Evolutionary conservation across 2,888 invertebrate species (phyloP), one percentile per base, ranked within the genome.

Genomic region (Herminia tarsipennalis): DNA sequence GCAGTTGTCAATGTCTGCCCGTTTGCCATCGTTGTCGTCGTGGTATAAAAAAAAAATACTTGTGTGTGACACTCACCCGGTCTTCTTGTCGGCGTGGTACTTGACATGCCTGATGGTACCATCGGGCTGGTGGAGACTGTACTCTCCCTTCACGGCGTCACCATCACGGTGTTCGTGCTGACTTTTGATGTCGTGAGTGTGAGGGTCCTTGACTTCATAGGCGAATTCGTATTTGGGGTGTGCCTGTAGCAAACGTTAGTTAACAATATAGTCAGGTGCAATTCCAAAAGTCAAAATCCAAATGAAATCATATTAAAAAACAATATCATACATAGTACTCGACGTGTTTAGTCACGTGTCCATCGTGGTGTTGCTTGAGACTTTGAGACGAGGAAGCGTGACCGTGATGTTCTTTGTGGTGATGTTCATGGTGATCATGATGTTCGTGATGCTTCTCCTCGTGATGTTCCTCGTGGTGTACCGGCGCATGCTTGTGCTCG

Each of bases 131-230:
- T 89, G 85, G 33, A 92, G 75, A 36, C 83, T 85, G 73, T 93
- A 93, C 63, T 89, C 38, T 27, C 93, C 93, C 69, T 92, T 89
- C 43, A 94, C 93, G 25, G 85, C 90, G 64, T 93, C 90, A 3
- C 93, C 94, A 76, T 92, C 90, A 45, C 88, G 84, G 55, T 81
- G 75, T 73, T 92, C 92, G 30, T 84, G 77, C 62, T 92, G 92
- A 56, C 83, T 84, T 75, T 92, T 92, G 69, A 88, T 83, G 79
- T 92, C 92, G 3, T 92, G 92, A 38, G 92, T 90, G 65, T 92
- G 92, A 2, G 81, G 83, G 56, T 92, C 93, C 47, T 88, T 80
- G 8, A 89, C 91, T 18, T 92, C 89, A 68, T 92, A 92, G 35
- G 84, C 81, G 74, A 88, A 92, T 33, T 88, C 83, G 75, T 92